Conservation (phyloP, 1,140 invertebrate genomes). For the Gerris buenoi region DNA sequence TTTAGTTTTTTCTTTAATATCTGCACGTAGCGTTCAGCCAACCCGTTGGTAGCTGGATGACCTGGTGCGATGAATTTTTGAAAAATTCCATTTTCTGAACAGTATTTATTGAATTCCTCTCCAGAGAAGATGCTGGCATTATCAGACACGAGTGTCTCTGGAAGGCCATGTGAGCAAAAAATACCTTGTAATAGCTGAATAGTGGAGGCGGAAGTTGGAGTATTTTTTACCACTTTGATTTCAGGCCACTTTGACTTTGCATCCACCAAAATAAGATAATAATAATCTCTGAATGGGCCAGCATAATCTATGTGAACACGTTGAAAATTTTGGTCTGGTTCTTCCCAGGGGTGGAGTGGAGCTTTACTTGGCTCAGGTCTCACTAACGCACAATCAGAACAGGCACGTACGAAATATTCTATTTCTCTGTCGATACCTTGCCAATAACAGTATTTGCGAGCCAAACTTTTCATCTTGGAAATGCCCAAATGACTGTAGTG, state of each 20-base stretch:
- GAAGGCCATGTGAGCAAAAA: constrained; percentile 12
- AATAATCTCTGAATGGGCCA: constrained; percentile 27
- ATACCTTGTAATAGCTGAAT: constrained; percentile 9
- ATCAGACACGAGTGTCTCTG: constrained; percentile 14
- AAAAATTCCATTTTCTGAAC: constrained; percentile 20
- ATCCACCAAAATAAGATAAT: constrained; percentile 31
- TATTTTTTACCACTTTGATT: constrained; percentile 7
- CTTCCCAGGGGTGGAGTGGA: constrained; percentile 18
- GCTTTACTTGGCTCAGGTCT: constrained; percentile 19
- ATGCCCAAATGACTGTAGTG: constrained; percentile 22
- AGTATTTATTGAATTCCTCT: constrained; percentile 26
- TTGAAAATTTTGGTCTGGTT: constrained; percentile 24
- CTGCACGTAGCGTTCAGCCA: constrained; percentile 11
- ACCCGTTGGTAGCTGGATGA: constrained; percentile 23
- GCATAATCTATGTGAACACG: constrained; percentile 35
- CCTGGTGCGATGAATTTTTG: constrained; percentile 23
- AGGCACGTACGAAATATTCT: constrained; percentile 21
- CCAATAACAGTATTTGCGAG: constrained; percentile 22
- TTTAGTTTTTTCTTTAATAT: constrained; percentile 12
- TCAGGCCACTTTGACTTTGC: constrained; percentile 25
- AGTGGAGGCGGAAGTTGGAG: constrained; percentile 8
- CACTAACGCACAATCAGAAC: constrained; percentile 17
- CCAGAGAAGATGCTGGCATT: constrained; percentile 23
- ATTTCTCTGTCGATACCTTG: constrained; percentile 23
- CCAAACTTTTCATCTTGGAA: constrained; percentile 24